Evolutionary conservation across 2,797 vertebrate species (phyloP).

Genomic region (Sebastes paucispinis): DNA sequence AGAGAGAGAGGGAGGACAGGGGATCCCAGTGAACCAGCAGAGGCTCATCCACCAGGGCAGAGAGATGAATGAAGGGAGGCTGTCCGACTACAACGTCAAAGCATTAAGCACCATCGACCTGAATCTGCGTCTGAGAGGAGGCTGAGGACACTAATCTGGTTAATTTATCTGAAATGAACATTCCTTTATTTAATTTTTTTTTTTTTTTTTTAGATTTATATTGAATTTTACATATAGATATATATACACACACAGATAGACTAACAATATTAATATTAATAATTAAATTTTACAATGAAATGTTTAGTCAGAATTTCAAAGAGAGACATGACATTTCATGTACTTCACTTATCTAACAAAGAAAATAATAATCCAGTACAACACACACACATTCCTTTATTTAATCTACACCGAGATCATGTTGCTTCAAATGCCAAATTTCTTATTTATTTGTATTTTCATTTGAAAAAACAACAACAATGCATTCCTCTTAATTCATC

Average conservation of each 20-base stretch:
- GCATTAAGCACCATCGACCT: slow-evolving; percentile 65
- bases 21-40: slow-evolving; percentile 65
- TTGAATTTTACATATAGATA: no score
- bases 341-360: no score
- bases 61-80: slow-evolving; percentile 42
- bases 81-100: slow-evolving; percentile 65
- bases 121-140: slow-evolving; percentile 72
- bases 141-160: slow-evolving; percentile 38
- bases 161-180: accelerated
- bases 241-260: no score
- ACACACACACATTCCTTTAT: not conserved
- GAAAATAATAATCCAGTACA: no score
- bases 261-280: no score
- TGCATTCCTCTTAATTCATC: not conserved
- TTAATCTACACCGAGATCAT: not conserved
- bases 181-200: not conserved
- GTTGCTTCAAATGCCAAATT: accelerated
- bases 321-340: no score
- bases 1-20: slow-evolving; percentile 23
- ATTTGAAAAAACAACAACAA: not conserved
- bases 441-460: not conserved
- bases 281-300: no score
- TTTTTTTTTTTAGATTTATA: no score
- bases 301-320: no score
- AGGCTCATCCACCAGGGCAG: slow-evolving; percentile 60